These are phyloP conservation scores for Cynopterus sphinx DNA, from an alignment of 2,797 vertebrate species.

Conservation along the genomic window DNA sequence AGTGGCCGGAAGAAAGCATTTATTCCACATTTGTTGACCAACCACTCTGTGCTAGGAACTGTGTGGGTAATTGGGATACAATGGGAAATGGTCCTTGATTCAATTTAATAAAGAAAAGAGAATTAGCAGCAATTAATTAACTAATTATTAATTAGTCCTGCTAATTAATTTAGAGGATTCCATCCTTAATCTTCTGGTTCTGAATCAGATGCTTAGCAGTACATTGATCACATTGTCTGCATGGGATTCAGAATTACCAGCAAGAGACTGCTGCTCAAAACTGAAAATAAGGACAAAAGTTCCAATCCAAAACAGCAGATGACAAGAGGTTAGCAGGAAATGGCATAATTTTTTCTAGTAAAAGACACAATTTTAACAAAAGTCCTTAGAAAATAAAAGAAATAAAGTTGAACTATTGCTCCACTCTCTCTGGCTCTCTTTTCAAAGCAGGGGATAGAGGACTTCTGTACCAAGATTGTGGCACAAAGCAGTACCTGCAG, in stretches of 20 bases:
- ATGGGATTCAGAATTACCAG: neutral
- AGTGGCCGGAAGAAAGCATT: neutral
- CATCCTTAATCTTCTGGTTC: neutral
- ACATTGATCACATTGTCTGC: neutral
- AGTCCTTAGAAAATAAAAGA: neutral
- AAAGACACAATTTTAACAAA: slow-evolving; percentile 30
- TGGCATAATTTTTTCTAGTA: neutral
- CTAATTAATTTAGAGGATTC: neutral
- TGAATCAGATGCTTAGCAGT: neutral
- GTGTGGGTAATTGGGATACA: neutral
- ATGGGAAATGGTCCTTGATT: neutral
- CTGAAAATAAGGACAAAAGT: slow-evolving; percentile 26
- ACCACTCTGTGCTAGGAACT: neutral
- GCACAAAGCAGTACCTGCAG: neutral
- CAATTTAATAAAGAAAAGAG: neutral
- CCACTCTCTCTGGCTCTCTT: neutral
- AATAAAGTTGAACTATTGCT: neutral
- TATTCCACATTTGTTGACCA: neutral
- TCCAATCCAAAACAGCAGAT: neutral
- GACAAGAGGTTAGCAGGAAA: slow-evolving; percentile 1
- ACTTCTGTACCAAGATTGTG: neutral
- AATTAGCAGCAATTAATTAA: neutral
- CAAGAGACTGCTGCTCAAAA: neutral
- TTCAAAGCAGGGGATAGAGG: neutral
- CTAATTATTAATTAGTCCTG: neutral